Conservation (phyloP, 2,113 vertebrate species). For the Coturnix japonica region DNA sequence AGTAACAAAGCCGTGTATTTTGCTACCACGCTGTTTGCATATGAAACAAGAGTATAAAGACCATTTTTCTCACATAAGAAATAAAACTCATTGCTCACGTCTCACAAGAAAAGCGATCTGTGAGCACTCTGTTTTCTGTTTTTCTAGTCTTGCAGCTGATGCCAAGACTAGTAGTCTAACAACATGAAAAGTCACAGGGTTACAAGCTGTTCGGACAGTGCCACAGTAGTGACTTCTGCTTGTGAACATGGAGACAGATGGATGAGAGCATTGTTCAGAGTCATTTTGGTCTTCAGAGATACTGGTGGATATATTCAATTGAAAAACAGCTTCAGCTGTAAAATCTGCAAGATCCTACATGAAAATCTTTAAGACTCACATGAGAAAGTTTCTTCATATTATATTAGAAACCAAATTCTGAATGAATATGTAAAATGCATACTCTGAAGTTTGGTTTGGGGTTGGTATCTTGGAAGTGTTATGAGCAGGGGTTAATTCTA, state of each 20-base stretch:
- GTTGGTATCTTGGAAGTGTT: neutral
- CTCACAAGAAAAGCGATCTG: neutral
- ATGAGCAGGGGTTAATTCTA: neutral
- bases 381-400: neutral
- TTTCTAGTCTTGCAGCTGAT: neutral
- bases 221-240: neutral
- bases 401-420: neutral
- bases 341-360: neutral
- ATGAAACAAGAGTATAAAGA: neutral
- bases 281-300: neutral
- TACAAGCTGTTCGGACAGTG: neutral
- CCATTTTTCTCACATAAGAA: neutral
- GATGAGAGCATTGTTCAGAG: neutral
- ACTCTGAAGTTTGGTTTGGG: neutral
- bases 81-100: neutral
- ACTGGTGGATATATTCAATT: neutral
- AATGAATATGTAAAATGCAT: neutral
- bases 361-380: neutral
- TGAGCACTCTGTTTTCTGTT: neutral
- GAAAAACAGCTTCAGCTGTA: neutral
- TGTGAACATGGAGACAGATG: neutral
- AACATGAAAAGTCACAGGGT: neutral
- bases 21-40: neutral
- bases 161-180: neutral
- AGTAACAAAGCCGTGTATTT: neutral